Conservation (phyloP, 1,140 invertebrate genomes). For the Phortica variegata region DNA sequence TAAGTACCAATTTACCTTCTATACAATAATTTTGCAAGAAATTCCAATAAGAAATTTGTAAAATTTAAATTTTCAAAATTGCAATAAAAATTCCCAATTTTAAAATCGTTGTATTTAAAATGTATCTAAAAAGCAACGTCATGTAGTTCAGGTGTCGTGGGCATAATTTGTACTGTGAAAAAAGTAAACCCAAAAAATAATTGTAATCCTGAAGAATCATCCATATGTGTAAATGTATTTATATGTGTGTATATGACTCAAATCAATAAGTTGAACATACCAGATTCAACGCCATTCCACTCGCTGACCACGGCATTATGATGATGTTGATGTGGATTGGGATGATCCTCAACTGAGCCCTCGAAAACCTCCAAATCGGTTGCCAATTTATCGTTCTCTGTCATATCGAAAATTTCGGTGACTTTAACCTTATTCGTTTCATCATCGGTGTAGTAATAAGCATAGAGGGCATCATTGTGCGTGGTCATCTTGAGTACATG, state of each 20-base stretch:
- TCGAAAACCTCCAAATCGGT: slow-evolving; percentile 43
- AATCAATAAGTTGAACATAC: slow-evolving; percentile 12
- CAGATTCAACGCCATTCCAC: slow-evolving; percentile 55
- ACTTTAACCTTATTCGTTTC: slow-evolving; percentile 79
- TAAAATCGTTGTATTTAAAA: slow-evolving; percentile 5
- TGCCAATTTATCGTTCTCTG: slow-evolving; percentile 62
- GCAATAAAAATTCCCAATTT: slow-evolving; percentile 18
- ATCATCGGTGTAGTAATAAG: slow-evolving; percentile 87
- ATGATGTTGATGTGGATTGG: slow-evolving; percentile 34
- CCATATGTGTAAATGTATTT: too few species aligned
- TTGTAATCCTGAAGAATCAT: too few species aligned
- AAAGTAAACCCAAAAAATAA: slow-evolving; percentile 7
- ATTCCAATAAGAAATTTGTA: slow-evolving; percentile 14
- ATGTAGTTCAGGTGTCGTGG: slow-evolving; percentile 37
- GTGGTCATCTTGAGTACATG: slow-evolving; percentile 81
- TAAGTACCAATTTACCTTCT: slow-evolving; percentile 26
- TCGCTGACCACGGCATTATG: slow-evolving; percentile 47
- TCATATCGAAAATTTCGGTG: slow-evolving; percentile 84
- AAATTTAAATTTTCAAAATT: slow-evolving; percentile 14
- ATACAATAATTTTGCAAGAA: slow-evolving; percentile 18
- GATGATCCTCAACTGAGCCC: slow-evolving; percentile 33
- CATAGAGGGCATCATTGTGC: slow-evolving; percentile 83
- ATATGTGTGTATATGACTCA: slow-evolving; percentile 1
- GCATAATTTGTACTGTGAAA: slow-evolving; percentile 48
- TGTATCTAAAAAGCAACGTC: slow-evolving; percentile 39